Conservation (phyloP, 1,140 invertebrate genomes). For the Halesus radiatus region DNA sequence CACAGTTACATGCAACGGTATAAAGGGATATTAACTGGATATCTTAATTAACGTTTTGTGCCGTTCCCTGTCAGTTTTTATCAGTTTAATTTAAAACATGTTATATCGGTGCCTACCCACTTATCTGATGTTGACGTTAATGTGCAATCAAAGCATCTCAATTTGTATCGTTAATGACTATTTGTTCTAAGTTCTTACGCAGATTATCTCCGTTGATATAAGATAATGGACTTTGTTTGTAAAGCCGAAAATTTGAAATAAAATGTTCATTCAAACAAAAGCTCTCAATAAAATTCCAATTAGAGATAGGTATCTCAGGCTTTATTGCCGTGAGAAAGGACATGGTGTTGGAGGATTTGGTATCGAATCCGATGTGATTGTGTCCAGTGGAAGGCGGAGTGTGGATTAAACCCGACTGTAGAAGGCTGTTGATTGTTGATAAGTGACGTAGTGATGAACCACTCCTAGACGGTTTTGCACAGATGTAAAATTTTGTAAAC, state of each 20-base stretch:
- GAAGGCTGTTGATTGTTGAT: not conserved
- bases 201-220: not conserved
- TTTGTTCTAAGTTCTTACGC: not conserved
- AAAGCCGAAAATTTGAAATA: not conserved
- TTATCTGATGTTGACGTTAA: no score
- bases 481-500: no score
- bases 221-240: not conserved
- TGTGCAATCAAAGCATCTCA: no score
- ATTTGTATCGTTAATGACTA: no score
- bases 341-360: not conserved
- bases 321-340: slow-evolving; percentile 29
- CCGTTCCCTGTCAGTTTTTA: not conserved
- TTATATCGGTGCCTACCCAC: not conserved
- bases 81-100: not conserved
- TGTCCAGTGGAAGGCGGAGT: no score
- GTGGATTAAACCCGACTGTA: not conserved
- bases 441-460: not conserved
- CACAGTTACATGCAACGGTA: no score
- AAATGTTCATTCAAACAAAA: slow-evolving; percentile 5
- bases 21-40: no score
- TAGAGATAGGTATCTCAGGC: slow-evolving; percentile 2
- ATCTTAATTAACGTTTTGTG: no score
- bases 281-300: slow-evolving; percentile 1
- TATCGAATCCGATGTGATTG: not conserved
- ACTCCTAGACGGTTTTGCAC: not conserved